phyloP scores from a whole-genome alignment of 2,888 invertebrate genomes.

The Drosophila imparisetae region DNA sequence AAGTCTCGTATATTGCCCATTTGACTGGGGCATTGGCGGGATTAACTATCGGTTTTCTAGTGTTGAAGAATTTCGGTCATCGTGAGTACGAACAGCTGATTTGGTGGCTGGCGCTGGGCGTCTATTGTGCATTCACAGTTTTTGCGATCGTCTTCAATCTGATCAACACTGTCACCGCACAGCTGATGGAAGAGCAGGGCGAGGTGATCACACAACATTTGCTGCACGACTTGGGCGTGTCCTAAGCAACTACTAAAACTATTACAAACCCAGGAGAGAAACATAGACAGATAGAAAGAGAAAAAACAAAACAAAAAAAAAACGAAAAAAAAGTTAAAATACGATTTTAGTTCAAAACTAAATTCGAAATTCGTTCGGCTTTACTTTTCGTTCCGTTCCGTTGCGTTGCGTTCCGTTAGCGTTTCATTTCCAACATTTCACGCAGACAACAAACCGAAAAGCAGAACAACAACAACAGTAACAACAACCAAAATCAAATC shows the following conservation, averaged over 20 bases:
- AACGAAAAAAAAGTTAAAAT: slow-evolving; percentile 30
- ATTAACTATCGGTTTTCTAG: slow-evolving; percentile 95
- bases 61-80: slow-evolving; percentile 97
- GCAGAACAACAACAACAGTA: slow-evolving; percentile 30
- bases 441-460: slow-evolving; percentile 37
- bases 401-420: slow-evolving; percentile 55
- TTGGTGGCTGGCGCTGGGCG: slow-evolving; percentile 98
- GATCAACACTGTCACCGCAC: slow-evolving; percentile 86
- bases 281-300: slow-evolving; percentile 45
- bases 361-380: slow-evolving; percentile 70
- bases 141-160: slow-evolving; percentile 96
- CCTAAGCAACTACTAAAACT: slow-evolving; percentile 67
- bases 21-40: slow-evolving; percentile 97
- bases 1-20: slow-evolving; percentile 98
- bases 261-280: slow-evolving; percentile 39
- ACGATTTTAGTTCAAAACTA: slow-evolving; percentile 72
- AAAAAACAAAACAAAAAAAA: slow-evolving; percentile 17
- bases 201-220: slow-evolving; percentile 84
- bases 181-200: slow-evolving; percentile 84
- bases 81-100: slow-evolving; percentile 96
- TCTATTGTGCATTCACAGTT: slow-evolving; percentile 96
- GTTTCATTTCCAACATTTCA: slow-evolving; percentile 63
- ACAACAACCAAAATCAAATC: slow-evolving; percentile 18
- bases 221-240: slow-evolving; percentile 85
- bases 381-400: slow-evolving; percentile 66